phyloP scores from a whole-genome alignment of 2,113 vertebrate genomes.

The Ctenodactylus gundi region DNA sequence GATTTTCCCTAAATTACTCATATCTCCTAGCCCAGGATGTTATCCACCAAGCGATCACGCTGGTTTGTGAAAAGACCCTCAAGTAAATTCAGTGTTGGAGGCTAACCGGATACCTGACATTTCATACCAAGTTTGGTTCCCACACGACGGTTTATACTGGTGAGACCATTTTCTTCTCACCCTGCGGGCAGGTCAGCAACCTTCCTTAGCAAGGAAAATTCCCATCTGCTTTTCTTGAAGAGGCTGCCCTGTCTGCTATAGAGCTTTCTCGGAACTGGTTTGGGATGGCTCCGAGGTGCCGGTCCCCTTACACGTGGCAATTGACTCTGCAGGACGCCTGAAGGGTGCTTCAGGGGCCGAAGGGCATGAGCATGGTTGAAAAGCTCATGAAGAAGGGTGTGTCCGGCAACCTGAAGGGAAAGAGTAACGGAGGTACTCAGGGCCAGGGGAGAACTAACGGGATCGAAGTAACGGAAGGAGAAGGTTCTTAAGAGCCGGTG shows the following conservation, averaged over 20 bases:
- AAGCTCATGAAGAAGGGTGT: background rate
- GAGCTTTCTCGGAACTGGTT: slow-evolving; percentile 34
- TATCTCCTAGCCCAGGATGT: background rate
- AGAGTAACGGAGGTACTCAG: background rate
- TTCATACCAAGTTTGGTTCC: background rate
- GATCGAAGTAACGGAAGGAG: slow-evolving; percentile 23
- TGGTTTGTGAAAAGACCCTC: background rate
- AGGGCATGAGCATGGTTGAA: background rate
- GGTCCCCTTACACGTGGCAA: background rate
- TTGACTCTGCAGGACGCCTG: background rate
- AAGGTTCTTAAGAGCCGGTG: background rate
- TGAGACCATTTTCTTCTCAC: rapidly evolving
- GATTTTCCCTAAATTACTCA: background rate
- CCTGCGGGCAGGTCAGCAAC: background rate
- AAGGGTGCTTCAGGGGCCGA: background rate
- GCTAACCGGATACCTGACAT: background rate
- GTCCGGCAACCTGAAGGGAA: background rate
- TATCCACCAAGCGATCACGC: background rate
- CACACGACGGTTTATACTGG: background rate
- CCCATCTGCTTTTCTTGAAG: background rate
- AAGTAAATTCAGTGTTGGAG: background rate
- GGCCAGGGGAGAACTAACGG: background rate
- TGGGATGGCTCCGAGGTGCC: slow-evolving; percentile 17
- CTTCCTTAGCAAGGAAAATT: background rate
- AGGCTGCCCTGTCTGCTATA: background rate